A percentile compares a stretch with the other conserved stretches of the same genome.
Evolutionary conservation across 2,888 invertebrate species (phyloP).

Genomic region (Schizaphis graminum): DNA sequence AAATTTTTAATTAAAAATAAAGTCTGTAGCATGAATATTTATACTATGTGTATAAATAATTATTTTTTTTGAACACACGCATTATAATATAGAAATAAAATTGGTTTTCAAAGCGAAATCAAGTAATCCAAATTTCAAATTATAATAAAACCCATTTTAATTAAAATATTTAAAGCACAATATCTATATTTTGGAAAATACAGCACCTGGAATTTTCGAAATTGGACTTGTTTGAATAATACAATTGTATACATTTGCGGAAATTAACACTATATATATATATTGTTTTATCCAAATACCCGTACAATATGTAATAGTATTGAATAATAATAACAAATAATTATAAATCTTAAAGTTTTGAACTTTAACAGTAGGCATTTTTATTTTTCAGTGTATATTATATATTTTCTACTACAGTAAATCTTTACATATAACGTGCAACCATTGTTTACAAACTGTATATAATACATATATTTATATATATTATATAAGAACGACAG

Average conservation of each 20-base stretch:
- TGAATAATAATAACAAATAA: too few relatives aligned
- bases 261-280: background rate
- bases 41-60: background rate
- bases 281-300: background rate
- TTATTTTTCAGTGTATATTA: background rate
- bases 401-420: background rate
- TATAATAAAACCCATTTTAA: background rate
- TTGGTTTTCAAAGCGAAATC: background rate
- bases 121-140: background rate
- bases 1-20: background rate
- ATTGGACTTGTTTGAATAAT: background rate
- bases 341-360: too few relatives aligned
- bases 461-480: background rate
- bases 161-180: background rate
- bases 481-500: background rate
- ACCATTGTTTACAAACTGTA: conserved; percentile 13
- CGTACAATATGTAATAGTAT: too few relatives aligned
- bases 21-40: background rate
- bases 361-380: background rate
- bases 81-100: background rate
- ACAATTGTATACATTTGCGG: background rate
- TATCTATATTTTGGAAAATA: background rate
- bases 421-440: background rate
- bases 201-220: background rate
- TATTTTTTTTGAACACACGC: background rate